Evolutionary conservation across 1,140 invertebrate genomes (phyloP).

Genomic region (Steinernema feltiae): DNA sequence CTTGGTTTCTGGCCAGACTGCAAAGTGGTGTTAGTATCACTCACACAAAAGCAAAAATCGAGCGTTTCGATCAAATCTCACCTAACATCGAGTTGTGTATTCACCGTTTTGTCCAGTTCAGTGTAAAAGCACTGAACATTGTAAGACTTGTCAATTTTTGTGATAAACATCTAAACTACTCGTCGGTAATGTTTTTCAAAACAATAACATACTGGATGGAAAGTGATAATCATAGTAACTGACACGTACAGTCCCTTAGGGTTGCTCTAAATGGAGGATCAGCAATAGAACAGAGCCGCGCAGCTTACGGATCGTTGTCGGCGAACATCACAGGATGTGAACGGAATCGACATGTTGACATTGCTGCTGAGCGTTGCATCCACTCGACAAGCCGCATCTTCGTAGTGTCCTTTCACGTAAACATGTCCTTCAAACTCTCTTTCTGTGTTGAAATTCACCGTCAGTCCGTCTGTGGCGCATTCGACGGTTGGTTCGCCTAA

Average conservation of each 20-base stretch:
- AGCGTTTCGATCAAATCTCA: constrained; percentile 19
- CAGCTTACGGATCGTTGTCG: constrained; percentile 40
- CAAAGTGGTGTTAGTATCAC: constrained; percentile 3
- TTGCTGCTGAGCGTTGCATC: constrained; percentile 31
- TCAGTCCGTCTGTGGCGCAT: constrained; percentile 34
- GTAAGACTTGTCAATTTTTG: constrained; percentile 40
- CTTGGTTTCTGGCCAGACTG: constrained; percentile 31
- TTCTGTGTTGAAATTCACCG: constrained; percentile 37
- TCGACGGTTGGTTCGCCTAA: constrained; percentile 37
- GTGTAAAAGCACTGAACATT: constrained; percentile 42
- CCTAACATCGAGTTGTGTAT: constrained; percentile 37
- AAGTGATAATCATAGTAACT: constrained; percentile 39
- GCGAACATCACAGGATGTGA: constrained; percentile 34
- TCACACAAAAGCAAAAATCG: background rate
- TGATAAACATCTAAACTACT: constrained; percentile 37
- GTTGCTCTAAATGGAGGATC: constrained; percentile 34
- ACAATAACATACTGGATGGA: constrained; percentile 30
- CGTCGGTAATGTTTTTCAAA: background rate
- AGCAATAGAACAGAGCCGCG: background rate
- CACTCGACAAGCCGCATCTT: constrained; percentile 29
- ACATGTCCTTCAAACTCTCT: constrained; percentile 39
- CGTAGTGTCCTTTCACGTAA: constrained; percentile 41
- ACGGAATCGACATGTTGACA: constrained; percentile 35
- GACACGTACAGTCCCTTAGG: constrained; percentile 35
- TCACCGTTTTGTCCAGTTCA: constrained; percentile 38